Percentiles rank a stretch among this genome's conserved stretches.
These are phyloP conservation scores for Melipona beecheii DNA, from an alignment of 2,888 invertebrate genomes.

Conservation along the genomic window DNA sequence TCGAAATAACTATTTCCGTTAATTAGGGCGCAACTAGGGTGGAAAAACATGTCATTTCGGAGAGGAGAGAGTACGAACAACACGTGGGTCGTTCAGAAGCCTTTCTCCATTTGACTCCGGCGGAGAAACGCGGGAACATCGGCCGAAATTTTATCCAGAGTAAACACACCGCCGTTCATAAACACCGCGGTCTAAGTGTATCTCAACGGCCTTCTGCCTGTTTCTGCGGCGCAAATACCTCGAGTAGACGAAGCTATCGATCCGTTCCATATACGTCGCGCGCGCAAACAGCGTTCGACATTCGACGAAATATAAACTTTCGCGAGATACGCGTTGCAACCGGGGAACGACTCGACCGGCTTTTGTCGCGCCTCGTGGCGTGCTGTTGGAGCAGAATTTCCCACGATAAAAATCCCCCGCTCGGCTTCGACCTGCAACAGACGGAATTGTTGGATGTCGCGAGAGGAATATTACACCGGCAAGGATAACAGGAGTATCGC, in stretches of 20 bases:
- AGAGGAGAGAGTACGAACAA: neutral
- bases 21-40: neutral
- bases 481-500: neutral
- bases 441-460: neutral
- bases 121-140: neutral
- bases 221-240: slow-evolving; percentile 5
- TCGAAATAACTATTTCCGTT: neutral
- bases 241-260: slow-evolving; percentile 4
- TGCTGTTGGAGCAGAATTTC: no score
- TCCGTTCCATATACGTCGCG: neutral
- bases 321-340: neutral
- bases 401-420: neutral
- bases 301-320: neutral
- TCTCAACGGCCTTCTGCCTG: neutral
- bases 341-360: neutral
- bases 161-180: neutral
- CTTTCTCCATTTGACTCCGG: neutral
- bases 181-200: neutral
- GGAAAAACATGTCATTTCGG: neutral
- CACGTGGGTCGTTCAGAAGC: neutral
- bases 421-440: neutral
- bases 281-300: slow-evolving; percentile 6
- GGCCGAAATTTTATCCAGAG: neutral
- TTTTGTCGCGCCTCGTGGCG: neutral
- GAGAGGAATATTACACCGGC: no score